Evolutionary conservation across 35 echinoderm and acorn worm genomes (phyloP).

Genomic region (Apostichopus parvimensis): DNA sequence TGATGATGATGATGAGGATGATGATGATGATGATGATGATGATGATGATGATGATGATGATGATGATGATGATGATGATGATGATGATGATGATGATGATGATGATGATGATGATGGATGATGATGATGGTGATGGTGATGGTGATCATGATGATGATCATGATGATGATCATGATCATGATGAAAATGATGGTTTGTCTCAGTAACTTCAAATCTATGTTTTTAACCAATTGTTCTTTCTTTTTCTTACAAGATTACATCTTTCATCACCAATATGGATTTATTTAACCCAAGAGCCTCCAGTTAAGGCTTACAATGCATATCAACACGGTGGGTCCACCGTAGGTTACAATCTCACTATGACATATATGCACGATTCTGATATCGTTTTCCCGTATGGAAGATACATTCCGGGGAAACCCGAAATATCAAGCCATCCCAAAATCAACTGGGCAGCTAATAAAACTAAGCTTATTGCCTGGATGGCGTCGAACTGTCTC

Average conservation of each 20-base stretch:
- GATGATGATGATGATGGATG: no score
- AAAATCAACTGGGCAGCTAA: not conserved
- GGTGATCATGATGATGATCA: not conserved
- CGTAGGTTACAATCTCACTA: not conserved
- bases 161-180: not conserved
- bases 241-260: not conserved
- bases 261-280: not conserved
- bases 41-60: constrained; percentile 23
- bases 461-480: constrained; percentile 42
- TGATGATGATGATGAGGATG: not conserved
- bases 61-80: constrained; percentile 16
- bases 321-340: not conserved
- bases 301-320: not conserved
- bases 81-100: constrained; percentile 10
- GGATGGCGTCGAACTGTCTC: constrained; percentile 65
- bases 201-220: not conserved
- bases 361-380: constrained; percentile 5
- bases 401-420: not conserved
- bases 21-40: constrained; percentile 40
- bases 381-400: not conserved
- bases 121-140: not conserved
- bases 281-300: not conserved
- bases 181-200: constrained; percentile 3
- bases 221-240: not conserved
- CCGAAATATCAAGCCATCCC: not conserved